A percentile compares a stretch with the other conserved stretches of the same genome.
phyloP scores from a whole-genome alignment of 2,113 vertebrate species.

The Zeus faber region DNA sequence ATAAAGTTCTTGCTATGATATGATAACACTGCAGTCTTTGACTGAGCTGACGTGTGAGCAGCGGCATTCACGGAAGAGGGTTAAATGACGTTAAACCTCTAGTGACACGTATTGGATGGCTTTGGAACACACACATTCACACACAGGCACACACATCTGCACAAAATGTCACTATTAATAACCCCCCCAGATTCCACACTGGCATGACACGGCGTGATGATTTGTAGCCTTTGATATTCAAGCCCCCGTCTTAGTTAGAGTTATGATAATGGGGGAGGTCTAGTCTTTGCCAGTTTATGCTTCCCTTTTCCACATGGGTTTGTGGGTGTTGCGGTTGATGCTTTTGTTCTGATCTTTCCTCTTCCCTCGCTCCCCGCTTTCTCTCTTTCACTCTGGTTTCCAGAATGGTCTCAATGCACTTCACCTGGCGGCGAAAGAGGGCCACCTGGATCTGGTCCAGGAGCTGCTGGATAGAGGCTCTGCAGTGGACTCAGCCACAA shows the following conservation, averaged over 20 bases:
- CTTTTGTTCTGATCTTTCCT: background rate
- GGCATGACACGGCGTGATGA: constrained; percentile 42
- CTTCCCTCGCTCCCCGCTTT: background rate
- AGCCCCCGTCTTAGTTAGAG: too few relatives aligned
- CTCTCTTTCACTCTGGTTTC: too few relatives aligned
- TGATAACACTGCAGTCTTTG: background rate
- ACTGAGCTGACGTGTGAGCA: background rate
- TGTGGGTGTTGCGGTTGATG: background rate
- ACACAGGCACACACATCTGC: constrained; percentile 12
- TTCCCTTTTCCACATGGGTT: too few relatives aligned
- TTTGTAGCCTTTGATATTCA: too few relatives aligned
- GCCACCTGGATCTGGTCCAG: constrained; percentile 94
- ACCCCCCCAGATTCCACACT: constrained; percentile 16
- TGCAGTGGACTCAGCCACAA: constrained; percentile 89
- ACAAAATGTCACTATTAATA: too few relatives aligned
- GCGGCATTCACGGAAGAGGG: background rate
- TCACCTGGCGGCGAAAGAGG: constrained; percentile 96
- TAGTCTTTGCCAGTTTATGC: too few relatives aligned
- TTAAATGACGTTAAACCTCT: background rate
- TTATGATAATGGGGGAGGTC: too few relatives aligned
- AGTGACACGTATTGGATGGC: background rate
- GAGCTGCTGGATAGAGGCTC: constrained; percentile 92
- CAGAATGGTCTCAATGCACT: constrained; percentile 98
- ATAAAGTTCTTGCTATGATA: too few relatives aligned
- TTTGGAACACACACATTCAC: background rate